Conservation (phyloP, 2,113 vertebrate species). For the Tachycineta bicolor region DNA sequence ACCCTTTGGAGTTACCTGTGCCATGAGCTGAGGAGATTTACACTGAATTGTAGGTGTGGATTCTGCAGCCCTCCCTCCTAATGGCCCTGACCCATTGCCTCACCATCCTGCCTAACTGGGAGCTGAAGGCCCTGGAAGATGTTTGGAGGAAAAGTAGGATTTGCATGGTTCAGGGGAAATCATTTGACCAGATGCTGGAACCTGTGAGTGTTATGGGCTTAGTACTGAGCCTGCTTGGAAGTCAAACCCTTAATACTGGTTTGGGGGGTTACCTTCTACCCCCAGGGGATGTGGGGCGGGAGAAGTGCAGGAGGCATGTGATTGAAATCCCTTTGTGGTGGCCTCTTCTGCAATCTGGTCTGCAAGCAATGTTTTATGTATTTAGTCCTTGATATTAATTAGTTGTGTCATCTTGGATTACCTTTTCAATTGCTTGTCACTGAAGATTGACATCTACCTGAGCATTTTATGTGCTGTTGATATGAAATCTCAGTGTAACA, state of each 20-base stretch:
- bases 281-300: background rate
- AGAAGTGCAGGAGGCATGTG: rapidly evolving
- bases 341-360: background rate
- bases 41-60: background rate
- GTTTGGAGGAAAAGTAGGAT: background rate
- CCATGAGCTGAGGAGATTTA: background rate
- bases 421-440: background rate
- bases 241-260: background rate
- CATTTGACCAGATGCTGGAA: background rate
- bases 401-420: background rate
- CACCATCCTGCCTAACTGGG: background rate
- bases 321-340: background rate
- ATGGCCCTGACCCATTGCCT: background rate
- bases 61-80: background rate
- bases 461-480: background rate
- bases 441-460: background rate
- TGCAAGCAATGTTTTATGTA: background rate
- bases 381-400: background rate
- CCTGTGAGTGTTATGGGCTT: background rate
- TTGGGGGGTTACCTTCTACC: background rate
- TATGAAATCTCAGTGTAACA: background rate
- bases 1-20: background rate
- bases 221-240: background rate
- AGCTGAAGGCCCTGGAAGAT: background rate
- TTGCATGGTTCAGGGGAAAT: background rate